Base-by-base conservation (phyloP, 1,140 invertebrate genomes). In the Sinonovacula constricta region DNA sequence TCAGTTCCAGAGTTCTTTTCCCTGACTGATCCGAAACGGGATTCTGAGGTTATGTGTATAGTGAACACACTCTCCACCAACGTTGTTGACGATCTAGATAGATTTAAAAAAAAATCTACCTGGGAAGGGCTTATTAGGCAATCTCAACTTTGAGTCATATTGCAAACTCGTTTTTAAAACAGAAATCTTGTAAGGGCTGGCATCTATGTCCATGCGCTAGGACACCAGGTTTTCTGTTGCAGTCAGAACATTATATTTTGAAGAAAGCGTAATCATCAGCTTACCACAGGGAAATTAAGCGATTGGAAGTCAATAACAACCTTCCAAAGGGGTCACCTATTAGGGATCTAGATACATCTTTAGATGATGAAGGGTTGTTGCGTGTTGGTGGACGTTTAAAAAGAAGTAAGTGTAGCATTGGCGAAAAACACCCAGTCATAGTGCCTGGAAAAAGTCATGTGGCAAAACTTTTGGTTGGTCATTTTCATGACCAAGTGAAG, bases 1-100 rank as follows among this genome's bases (percentile, higher is more conserved):
- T 12, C 24, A 3, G 30, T 24, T 36, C 2, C 3, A 49, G 31
- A 75, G 26, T 33, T 5, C 67, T 59, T 24, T 10, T 31, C 70
- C 30, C 39, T 80, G 22, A 53, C 71, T 7, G 57, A 77, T 22
- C 77, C 77, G 3, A 54, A 76, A 12, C 26, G 39, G 2, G 77
- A 82, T 36, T 28, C 1, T 7, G 71, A 82, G 39, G 57, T 79
- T 12, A n/a, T n/a, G n/a, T n/a, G n/a, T n/a, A n/a, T n/a, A n/a
- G n/a, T n/a, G n/a, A n/a, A n/a, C n/a, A n/a, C n/a, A n/a, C 68
- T 53, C 18, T 1, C 68, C 30, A 2, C 24, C 0, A 56, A 24
- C 14, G 2, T n/a, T n/a, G n/a, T n/a, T n/a, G n/a, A n/a, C n/a
- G 36, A 51, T 28, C 22, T 51, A 53, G 66, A 51, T 26, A 66